These are phyloP conservation scores for Mantis religiosa DNA, from an alignment of 2,888 invertebrate genomes.

Conservation along the genomic window DNA sequence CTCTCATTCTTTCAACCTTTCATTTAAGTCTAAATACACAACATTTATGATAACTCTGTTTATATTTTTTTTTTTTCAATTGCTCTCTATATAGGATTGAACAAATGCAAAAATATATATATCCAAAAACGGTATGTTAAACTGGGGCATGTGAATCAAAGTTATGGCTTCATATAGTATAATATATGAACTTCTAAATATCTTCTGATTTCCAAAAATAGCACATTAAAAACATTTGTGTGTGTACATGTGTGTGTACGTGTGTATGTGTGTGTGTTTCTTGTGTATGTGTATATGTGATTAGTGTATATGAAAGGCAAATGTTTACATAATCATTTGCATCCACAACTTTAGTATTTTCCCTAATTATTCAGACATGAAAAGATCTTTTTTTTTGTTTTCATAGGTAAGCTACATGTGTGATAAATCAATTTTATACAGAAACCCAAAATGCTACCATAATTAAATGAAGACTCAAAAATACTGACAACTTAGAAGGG, in stretches of 20 bases:
- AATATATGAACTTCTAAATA: slow-evolving; percentile 18
- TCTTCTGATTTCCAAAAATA: slow-evolving; percentile 27
- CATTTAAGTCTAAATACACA: slow-evolving; percentile 16
- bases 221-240: slow-evolving; percentile 24
- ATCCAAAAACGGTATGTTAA: slow-evolving; percentile 20
- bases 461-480: background rate
- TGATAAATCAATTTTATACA: background rate
- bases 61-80: slow-evolving; percentile 17
- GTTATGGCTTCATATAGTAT: slow-evolving; percentile 16
- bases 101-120: slow-evolving; percentile 31
- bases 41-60: slow-evolving; percentile 16
- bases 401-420: background rate
- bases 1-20: slow-evolving; percentile 12
- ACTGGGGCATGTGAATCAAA: slow-evolving; percentile 13
- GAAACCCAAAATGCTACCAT: background rate
- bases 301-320: slow-evolving; percentile 3
- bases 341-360: slow-evolving; percentile 8
- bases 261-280: background rate
- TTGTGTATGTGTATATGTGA: background rate
- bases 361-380: slow-evolving; percentile 15
- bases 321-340: slow-evolving; percentile 7
- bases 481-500: background rate
- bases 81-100: slow-evolving; percentile 21
- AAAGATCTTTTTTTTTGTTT: background rate
- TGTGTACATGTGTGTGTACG: background rate